A percentile compares a stretch with the other conserved stretches of the same genome.
Evolutionary conservation across 2,113 vertebrate species (phyloP).

Genomic region (Serilophus lunatus): DNA sequence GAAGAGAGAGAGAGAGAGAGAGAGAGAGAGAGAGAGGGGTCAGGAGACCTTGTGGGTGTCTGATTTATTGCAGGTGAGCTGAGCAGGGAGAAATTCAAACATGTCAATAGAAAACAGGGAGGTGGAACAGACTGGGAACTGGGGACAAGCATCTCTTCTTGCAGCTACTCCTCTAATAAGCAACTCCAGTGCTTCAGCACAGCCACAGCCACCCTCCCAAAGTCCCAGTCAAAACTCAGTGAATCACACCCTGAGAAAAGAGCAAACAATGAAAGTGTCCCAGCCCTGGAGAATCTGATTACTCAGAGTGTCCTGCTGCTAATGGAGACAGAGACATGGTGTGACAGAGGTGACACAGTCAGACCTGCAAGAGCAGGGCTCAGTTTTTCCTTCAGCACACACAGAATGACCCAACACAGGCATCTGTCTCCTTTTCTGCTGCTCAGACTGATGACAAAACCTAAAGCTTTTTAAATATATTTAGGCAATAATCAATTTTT

Average conservation of each 20-base stretch:
- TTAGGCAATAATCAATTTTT: background rate
- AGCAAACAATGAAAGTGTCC: background rate
- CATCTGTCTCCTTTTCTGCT: background rate
- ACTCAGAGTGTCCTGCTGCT: background rate
- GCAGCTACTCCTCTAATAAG: background rate
- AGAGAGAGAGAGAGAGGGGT: background rate
- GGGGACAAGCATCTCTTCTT: background rate
- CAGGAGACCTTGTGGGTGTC: background rate
- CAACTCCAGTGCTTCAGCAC: background rate
- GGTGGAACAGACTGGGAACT: background rate
- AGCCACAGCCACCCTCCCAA: background rate
- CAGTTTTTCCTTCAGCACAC: background rate
- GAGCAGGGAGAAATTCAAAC: background rate
- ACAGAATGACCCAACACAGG: background rate
- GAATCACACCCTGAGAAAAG: background rate
- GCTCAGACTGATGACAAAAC: background rate
- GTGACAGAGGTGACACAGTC: background rate
- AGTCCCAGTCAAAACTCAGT: background rate
- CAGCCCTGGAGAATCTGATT: background rate
- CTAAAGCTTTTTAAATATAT: background rate
- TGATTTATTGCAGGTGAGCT: background rate
- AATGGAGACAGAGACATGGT: background rate
- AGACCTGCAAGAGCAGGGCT: background rate
- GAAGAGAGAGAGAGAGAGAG: background rate
- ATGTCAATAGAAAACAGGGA: background rate